phyloP scores from a whole-genome alignment of 2,797 vertebrate genomes.

The Somateria mollissima region DNA sequence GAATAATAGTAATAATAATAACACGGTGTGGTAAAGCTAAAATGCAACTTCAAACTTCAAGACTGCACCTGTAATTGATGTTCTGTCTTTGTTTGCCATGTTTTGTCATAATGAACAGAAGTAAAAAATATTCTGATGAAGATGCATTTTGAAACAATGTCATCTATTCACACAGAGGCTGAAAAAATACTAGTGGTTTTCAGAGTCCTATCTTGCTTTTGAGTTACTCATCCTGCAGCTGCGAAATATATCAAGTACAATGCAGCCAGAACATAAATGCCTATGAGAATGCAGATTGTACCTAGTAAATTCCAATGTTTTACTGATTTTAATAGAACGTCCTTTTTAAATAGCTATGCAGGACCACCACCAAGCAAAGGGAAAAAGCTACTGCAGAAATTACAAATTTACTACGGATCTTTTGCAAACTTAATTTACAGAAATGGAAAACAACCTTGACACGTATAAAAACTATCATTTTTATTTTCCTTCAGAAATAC shows the following conservation, averaged over 20 bases:
- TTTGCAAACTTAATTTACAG: not conserved
- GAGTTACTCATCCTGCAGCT: fast-evolving
- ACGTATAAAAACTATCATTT: not conserved
- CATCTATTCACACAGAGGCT: not conserved
- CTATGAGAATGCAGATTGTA: not conserved
- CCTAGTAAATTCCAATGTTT: not conserved
- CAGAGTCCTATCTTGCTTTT: not conserved
- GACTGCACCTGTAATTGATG: not conserved
- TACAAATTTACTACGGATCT: not conserved
- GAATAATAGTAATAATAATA: not conserved
- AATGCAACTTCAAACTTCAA: not conserved
- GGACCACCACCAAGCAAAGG: not conserved
- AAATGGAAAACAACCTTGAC: not conserved
- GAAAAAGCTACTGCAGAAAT: constrained; percentile 2
- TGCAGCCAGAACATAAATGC: not conserved
- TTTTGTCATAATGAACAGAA: not conserved
- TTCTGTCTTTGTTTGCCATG: not conserved
- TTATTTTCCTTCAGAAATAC: not conserved
- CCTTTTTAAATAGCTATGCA: constrained; percentile 3
- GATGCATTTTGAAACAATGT: not conserved
- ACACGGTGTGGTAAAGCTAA: not conserved
- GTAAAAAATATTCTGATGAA: not conserved
- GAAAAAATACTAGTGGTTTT: not conserved
- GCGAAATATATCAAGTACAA: not conserved
- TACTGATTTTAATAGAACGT: not conserved